Evolutionary conservation across 1,140 invertebrate genomes (phyloP).

Genomic region (Tyrophagus putrescentiae): DNA sequence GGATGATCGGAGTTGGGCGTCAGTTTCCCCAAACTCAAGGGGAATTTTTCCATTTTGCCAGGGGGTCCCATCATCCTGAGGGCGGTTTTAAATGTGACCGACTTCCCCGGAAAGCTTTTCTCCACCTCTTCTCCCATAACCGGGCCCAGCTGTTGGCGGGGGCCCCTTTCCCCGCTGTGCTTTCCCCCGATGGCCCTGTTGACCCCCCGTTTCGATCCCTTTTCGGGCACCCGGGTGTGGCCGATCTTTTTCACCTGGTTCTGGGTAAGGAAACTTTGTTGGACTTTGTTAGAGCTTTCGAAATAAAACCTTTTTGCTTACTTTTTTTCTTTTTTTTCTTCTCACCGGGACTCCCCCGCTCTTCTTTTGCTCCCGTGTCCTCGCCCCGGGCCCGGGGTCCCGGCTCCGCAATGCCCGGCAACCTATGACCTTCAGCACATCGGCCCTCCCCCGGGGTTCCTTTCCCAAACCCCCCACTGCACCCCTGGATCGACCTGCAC

Average conservation of each 20-base stretch:
- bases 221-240: constrained; percentile 51
- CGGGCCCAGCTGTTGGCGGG: constrained; percentile 53
- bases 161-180: constrained; percentile 48
- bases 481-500: no score
- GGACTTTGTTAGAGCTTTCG: background rate
- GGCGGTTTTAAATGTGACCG: constrained; percentile 67
- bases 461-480: constrained; percentile 51
- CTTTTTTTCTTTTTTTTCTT: background rate
- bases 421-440: constrained; percentile 76
- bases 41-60: constrained; percentile 51
- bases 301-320: background rate
- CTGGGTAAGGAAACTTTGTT: constrained; percentile 37
- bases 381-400: constrained; percentile 58
- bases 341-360: constrained; percentile 51
- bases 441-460: constrained; percentile 60
- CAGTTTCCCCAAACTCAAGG: no score
- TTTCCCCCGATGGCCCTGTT: constrained; percentile 64
- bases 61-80: constrained; percentile 78
- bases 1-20: constrained; percentile 68
- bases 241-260: constrained; percentile 48
- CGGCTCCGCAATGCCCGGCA: constrained; percentile 63
- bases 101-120: constrained; percentile 69
- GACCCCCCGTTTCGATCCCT: constrained; percentile 50
- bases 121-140: constrained; percentile 61
- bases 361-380: constrained; percentile 71